Evolutionary conservation across 2,113 vertebrate species (phyloP), one percentile per base, ranked within the genome.

Genomic region (Aspidoscelis tigris): DNA sequence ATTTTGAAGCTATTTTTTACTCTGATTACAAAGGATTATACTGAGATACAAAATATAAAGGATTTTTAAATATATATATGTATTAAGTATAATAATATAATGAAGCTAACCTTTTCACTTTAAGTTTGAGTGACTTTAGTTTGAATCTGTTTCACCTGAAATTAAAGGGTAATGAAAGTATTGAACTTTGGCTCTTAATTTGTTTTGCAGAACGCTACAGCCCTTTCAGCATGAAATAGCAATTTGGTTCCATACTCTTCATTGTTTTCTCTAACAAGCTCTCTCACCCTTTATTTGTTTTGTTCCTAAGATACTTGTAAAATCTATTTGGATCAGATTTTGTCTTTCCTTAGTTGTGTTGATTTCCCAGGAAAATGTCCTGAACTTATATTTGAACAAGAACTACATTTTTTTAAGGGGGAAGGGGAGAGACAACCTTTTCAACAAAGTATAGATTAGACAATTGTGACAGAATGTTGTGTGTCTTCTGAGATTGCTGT

Each of bases 401-500:
- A 58, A 61, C 58, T 10, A 69, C 33, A 33, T 33, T 33, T 14
- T 76, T 86, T 84, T 78, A 4, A 64, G 14, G 24, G 70, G 84
- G 0, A 18, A 12, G 84, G 0, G 22, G 55, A 16, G 14, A 8
- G 55, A 12, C 7, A 58, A 7, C 47, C 2, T 58, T n/a, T 41
- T 4, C 5, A 74, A 16, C 70, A 26, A 9, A 74, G 16, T 21
- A 3, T 80, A 12, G 82, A 6, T 80, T 24, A 64, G 68, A 21
- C 12, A 21, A 1, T 6, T 18, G 50, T 74, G 68, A 85, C 81
- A 79, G 80, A 20, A 4, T 24, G n/a, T 3, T 64, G 55, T 53
- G 24, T 80, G 88, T 81, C 58, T 82, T 85, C 4, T 26, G 81
- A 81, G 24, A 86, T 33, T 68, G 33, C 44, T 65, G 75, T 18